Evolutionary conservation across 2,113 vertebrate genomes (phyloP).

Genomic region (Nipponia nippon): DNA sequence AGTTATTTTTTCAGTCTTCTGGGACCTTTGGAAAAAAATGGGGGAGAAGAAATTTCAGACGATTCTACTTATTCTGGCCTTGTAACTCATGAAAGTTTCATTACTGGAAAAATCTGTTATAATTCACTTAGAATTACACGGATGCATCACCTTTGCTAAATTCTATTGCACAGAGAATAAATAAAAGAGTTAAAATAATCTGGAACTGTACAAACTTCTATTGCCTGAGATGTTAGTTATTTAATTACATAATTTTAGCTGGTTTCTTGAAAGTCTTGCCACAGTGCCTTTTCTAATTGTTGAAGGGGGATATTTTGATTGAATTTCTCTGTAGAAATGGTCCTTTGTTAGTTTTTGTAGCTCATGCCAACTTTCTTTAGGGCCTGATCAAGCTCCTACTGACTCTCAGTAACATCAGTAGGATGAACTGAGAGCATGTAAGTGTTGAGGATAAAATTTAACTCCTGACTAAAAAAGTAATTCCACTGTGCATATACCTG

Average conservation of each 20-base stretch:
- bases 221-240: background rate
- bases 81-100: background rate
- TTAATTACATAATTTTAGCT: background rate
- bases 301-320: background rate
- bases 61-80: constrained; percentile 22
- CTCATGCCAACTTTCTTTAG: background rate
- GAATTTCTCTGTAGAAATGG: background rate
- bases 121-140: background rate
- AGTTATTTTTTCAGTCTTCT: background rate
- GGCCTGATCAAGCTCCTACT: background rate
- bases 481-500: background rate
- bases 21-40: background rate
- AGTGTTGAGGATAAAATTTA: background rate
- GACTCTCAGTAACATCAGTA: background rate
- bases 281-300: background rate
- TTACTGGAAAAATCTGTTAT: constrained; percentile 20
- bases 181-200: constrained; percentile 37
- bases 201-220: background rate
- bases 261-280: constrained; percentile 20
- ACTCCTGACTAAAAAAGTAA: background rate
- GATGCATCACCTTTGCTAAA: background rate
- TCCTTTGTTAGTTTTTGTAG: background rate
- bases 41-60: background rate
- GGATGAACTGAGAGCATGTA: background rate
- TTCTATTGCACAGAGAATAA: background rate